phyloP scores from a whole-genome alignment of 2,113 vertebrate genomes.

The Ctenomys sociabilis region DNA sequence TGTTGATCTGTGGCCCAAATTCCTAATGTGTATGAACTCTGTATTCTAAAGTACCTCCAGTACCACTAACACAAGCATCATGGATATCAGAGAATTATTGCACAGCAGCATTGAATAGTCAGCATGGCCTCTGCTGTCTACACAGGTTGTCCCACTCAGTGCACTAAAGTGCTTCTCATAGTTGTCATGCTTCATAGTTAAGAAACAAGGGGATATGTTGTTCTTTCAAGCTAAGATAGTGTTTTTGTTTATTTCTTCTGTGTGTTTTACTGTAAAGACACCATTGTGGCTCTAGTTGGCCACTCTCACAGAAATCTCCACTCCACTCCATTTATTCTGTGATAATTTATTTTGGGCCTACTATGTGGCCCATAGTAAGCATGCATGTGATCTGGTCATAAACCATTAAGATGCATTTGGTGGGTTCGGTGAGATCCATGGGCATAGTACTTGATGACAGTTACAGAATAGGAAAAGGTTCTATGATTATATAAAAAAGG shows the following conservation, averaged over 20 bases:
- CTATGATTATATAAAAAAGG: neutral
- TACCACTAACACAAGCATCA: neutral
- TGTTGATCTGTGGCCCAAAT: neutral
- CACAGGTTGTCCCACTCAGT: neutral
- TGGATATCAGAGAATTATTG: neutral
- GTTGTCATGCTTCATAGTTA: neutral
- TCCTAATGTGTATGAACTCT: neutral
- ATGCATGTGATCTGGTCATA: neutral
- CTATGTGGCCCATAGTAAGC: neutral
- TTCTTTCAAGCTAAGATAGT: neutral
- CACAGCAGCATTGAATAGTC: neutral
- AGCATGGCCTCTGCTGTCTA: neutral
- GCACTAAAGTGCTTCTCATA: neutral
- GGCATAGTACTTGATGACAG: neutral
- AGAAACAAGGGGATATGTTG: neutral
- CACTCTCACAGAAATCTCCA: no score
- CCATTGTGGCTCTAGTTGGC: neutral
- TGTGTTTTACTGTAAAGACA: neutral
- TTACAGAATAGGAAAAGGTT: neutral
- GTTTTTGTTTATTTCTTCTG: neutral
- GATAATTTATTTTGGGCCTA: neutral
- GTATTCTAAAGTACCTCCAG: slow-evolving; percentile 9
- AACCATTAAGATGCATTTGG: neutral
- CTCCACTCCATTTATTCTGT: neutral
- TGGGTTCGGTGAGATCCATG: neutral